Percentiles rank a stretch among this genome's conserved stretches.
These are phyloP conservation scores for Eidolon dupreanum DNA, from an alignment of 2,797 vertebrate genomes.

Conservation along the genomic window DNA sequence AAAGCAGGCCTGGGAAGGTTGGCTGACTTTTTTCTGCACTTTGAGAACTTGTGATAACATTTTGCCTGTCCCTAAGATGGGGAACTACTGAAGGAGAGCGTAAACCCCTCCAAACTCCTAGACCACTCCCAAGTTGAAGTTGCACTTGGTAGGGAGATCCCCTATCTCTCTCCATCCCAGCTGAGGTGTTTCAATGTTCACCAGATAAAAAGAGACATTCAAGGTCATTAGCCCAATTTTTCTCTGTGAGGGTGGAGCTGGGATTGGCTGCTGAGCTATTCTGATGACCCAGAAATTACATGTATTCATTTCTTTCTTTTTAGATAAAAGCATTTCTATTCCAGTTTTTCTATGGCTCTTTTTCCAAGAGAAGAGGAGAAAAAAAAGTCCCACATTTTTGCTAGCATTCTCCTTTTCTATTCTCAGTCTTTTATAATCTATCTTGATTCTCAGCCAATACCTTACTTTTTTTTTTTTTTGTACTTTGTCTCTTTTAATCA, in stretches of 20 bases:
- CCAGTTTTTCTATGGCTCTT: slow-evolving; percentile 73
- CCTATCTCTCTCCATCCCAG: neutral
- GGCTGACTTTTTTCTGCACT: slow-evolving; percentile 30
- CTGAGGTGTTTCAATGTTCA: neutral
- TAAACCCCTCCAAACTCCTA: neutral
- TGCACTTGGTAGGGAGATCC: neutral
- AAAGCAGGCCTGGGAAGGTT: slow-evolving; percentile 30
- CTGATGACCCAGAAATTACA: slow-evolving; percentile 81
- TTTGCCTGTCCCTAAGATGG: neutral
- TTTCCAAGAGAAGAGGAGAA: slow-evolving; percentile 14
- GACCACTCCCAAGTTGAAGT: neutral
- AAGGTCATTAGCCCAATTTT: slow-evolving; percentile 60
- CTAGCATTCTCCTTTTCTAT: slow-evolving; percentile 73
- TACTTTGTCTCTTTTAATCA: slow-evolving; percentile 78
- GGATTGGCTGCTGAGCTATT: slow-evolving; percentile 69
- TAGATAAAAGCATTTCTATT: slow-evolving; percentile 79
- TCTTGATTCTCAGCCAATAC: slow-evolving; percentile 79
- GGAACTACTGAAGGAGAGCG: slow-evolving; percentile 26
- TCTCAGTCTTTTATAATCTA: slow-evolving; percentile 81
- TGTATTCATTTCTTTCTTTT: slow-evolving; percentile 80
- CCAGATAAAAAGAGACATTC: slow-evolving; percentile 61
- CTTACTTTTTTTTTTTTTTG: slow-evolving; percentile 67
- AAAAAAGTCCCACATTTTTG: slow-evolving; percentile 59
- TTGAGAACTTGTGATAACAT: slow-evolving; percentile 29
- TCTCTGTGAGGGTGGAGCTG: slow-evolving; percentile 49